phyloP scores from a whole-genome alignment of 2,888 invertebrate genomes.

The Clivina fossor region DNA sequence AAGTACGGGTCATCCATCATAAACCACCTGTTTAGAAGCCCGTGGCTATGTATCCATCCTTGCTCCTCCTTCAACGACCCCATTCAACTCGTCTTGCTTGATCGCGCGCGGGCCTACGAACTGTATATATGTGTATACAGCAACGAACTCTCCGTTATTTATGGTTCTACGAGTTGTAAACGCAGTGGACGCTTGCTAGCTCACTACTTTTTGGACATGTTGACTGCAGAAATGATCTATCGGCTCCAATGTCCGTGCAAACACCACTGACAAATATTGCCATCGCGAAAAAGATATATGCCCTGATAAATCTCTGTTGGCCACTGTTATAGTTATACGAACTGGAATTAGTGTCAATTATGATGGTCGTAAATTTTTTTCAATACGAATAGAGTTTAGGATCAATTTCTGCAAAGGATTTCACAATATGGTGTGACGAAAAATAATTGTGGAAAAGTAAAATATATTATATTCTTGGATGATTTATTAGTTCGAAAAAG shows the following conservation, averaged over 20 bases:
- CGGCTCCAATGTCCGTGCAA: conserved; percentile 50
- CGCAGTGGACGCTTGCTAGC: conserved; percentile 22
- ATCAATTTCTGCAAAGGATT: no score
- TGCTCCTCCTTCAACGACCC: conserved; percentile 6
- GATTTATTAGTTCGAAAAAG: no score
- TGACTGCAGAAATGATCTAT: conserved; percentile 53
- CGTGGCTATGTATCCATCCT: conserved; percentile 4
- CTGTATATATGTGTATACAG: no score
- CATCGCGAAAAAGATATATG: conserved; percentile 51
- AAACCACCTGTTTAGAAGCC: conserved; percentile 50
- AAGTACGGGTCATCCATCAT: conserved; percentile 51
- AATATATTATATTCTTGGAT: no score
- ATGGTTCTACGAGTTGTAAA: conserved; percentile 30
- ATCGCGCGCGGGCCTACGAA: no score
- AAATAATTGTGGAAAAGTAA: no score
- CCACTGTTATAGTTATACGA: conserved; percentile 50
- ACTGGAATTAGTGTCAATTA: conserved; percentile 52
- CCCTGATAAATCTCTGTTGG: conserved; percentile 53
- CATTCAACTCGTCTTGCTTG: conserved; percentile 1
- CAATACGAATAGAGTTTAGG: no score
- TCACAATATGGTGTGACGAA: no score
- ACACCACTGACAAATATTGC: conserved; percentile 52
- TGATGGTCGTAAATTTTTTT: conserved; percentile 49
- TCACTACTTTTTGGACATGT: conserved; percentile 46
- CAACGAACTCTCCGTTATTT: conserved; percentile 23